Evolutionary conservation across 2,113 vertebrate genomes (phyloP), one percentile per base, ranked within the genome.

Genomic region (Falco punctatus): DNA sequence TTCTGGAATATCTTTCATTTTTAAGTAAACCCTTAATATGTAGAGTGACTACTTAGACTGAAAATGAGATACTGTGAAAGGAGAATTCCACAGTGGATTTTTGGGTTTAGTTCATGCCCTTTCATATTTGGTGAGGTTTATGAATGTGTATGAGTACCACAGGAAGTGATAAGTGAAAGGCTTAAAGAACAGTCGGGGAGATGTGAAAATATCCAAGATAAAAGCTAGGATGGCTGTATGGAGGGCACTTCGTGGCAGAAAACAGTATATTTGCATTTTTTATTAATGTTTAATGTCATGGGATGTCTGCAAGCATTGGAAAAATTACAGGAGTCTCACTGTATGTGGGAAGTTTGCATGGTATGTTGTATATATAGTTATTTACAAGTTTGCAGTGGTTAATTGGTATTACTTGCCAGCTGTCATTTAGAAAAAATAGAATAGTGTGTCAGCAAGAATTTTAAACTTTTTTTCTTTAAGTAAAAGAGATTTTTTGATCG

Each of bases 331-430:
- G 32, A 32, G 22, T 66, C 23, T 73, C 6, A 19, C 8, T 59
- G 19, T 77, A 35, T 17, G 15, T 15, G 22, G 26, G 27, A 58
- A 42, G 40, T 35, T 74, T 81, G 35, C 0, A 0, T 1, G 3
- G 4, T 69, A 26, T 7, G 3, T 32, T 40, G 27, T 65, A 15
- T 64, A 9, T 38, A 9, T 51, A 33, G 18, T 86, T 88, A 44
- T 61, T 80, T 91, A 69, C 20, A 70, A 33, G 44, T 61, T 66
- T 87, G 30, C 19, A 16, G 11, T 52, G 20, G 11, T 55, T 86
- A 52, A 69, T 35, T 70, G 13, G 11, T 90, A 44, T 72, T 21
- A 10, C 19, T 54, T 72, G 20, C 30, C 40, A 91, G 26, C 54
- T 67, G 33, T 59, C 8, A 22, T 66, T 72, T 62, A 35, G 87